A percentile compares a stretch with the other conserved stretches of the same genome.
Evolutionary conservation across 1,140 invertebrate genomes (phyloP).

Genomic region (Riptortus pedestris): DNA sequence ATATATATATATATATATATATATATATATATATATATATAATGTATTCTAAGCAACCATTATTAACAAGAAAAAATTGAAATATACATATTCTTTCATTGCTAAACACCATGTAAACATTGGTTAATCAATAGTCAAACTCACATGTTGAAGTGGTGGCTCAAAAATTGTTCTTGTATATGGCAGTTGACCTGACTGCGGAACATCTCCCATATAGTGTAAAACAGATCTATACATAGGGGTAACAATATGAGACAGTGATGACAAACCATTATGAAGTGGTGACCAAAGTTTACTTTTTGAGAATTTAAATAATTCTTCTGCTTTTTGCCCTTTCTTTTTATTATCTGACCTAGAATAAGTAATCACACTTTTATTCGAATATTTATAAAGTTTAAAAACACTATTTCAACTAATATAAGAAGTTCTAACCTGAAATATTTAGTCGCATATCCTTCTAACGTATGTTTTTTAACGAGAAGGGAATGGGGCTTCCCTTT

Average conservation of each 20-base stretch:
- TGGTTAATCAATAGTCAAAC: no score
- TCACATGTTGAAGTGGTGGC: neutral
- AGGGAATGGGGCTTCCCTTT: neutral
- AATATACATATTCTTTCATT: no score
- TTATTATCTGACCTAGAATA: no score
- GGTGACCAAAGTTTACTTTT: neutral
- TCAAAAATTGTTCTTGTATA: conserved; percentile 10
- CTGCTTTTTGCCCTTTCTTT: neutral
- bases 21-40: no score
- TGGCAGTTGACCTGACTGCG: no score
- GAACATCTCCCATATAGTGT: neutral
- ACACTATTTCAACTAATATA: neutral
- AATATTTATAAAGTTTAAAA: no score
- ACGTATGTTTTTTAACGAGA: conserved; percentile 1
- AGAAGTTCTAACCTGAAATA: neutral
- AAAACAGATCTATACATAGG: conserved; percentile 11
- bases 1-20: no score
- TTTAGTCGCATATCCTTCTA: neutral
- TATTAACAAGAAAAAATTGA: no score
- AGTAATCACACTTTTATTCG: no score
- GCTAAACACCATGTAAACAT: no score
- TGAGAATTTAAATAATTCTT: neutral
- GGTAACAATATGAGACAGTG: neutral
- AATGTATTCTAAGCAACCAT: no score
- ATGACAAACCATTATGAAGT: neutral